Percentiles rank a stretch among this genome's conserved stretches.
phyloP scores from a whole-genome alignment of 2,797 vertebrate species.

The Dallia pectoralis region DNA sequence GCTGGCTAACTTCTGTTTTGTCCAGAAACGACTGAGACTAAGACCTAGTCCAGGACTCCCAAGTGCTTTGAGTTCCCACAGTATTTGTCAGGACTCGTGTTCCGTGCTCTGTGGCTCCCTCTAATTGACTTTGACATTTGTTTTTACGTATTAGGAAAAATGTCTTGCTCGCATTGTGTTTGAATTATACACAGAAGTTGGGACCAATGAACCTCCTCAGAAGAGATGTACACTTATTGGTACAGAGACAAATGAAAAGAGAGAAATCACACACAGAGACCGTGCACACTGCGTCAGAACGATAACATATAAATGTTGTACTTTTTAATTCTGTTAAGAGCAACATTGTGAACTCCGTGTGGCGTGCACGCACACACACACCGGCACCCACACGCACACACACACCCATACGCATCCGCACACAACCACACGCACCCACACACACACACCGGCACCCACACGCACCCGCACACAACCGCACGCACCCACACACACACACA shows the following conservation, averaged over 20 bases:
- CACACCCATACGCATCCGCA: too few species aligned
- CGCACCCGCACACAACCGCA: background rate
- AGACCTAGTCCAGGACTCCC: conserved; percentile 58
- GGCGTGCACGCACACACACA: too few species aligned
- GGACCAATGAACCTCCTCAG: background rate
- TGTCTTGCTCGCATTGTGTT: background rate
- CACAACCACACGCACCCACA: background rate
- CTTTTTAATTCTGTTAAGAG: background rate
- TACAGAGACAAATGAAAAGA: background rate
- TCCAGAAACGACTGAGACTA: conserved; percentile 55
- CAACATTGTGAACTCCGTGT: background rate
- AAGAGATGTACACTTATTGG: background rate
- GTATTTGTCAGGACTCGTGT: conserved; percentile 57
- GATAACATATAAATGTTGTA: background rate
- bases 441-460: background rate
- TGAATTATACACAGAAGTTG: background rate
- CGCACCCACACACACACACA: background rate
- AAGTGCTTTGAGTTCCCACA: conserved; percentile 64
- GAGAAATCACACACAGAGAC: background rate
- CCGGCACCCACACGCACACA: background rate
- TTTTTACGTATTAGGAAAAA: background rate
- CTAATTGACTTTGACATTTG: conserved; percentile 39
- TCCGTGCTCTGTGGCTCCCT: conserved; percentile 53
- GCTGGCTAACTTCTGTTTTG: conserved; percentile 57
- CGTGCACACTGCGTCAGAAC: background rate